phyloP scores from a whole-genome alignment of 2,113 vertebrate species.

The Microcebus griseorufus region DNA sequence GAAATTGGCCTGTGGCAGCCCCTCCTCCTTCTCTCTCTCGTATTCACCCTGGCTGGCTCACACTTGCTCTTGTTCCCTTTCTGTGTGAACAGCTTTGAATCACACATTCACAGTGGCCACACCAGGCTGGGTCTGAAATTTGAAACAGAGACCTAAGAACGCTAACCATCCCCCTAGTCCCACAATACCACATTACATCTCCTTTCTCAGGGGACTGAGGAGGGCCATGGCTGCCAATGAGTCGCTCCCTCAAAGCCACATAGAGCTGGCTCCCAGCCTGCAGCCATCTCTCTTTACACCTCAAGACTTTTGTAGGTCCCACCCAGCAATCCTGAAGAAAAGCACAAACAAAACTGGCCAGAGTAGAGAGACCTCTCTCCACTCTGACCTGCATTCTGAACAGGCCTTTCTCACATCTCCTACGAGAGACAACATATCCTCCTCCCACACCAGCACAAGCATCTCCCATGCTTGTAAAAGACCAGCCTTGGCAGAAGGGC shows the following conservation, averaged over 20 bases:
- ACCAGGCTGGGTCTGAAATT: not conserved
- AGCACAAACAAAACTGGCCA: not conserved
- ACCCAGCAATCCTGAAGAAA: not conserved
- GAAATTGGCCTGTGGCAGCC: not conserved
- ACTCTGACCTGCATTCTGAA: not conserved
- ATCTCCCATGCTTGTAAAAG: not conserved
- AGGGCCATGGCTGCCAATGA: not conserved
- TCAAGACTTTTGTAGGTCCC: not conserved
- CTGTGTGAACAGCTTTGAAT: not conserved
- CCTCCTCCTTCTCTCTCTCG: not conserved
- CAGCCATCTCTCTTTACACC: not conserved
- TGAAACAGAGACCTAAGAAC: not conserved
- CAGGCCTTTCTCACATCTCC: not conserved
- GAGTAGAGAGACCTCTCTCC: not conserved
- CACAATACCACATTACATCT: fast-evolving
- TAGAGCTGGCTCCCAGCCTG: not conserved
- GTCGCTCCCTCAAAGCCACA: not conserved
- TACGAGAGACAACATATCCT: not conserved
- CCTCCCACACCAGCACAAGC: not conserved
- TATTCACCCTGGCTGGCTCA: not conserved
- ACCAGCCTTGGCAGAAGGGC: fast-evolving
- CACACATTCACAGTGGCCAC: not conserved
- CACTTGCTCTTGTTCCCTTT: not conserved
- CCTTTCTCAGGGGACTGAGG: not conserved
- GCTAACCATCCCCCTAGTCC: not conserved